phyloP scores from a whole-genome alignment of 1,140 invertebrate species.

The Cecropterus lyciades region DNA sequence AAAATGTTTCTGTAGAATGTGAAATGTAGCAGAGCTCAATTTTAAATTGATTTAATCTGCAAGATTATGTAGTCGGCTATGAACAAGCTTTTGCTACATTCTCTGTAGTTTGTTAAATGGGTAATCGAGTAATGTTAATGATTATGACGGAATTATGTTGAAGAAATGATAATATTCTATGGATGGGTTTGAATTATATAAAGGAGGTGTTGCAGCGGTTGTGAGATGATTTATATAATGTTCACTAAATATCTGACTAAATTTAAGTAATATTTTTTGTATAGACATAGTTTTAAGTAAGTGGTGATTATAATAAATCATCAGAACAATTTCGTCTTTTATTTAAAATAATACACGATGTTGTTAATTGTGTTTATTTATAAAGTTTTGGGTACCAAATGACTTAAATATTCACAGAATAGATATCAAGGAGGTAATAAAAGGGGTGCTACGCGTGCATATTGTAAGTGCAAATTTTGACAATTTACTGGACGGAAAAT shows the following conservation, averaged over 20 bases:
- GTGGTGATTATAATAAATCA: conserved; percentile 77
- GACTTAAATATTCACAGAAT: no score
- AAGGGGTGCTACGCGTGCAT: no score
- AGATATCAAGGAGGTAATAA: no score
- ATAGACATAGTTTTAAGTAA: conserved; percentile 77
- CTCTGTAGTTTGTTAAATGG: conserved; percentile 18
- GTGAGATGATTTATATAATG: conserved; percentile 82
- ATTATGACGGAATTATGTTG: conserved; percentile 51
- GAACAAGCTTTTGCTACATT: conserved; percentile 16
- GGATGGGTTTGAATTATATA: conserved; percentile 69
- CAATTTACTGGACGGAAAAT: no score
- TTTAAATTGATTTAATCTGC: conserved; percentile 21
- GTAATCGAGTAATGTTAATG: conserved; percentile 37
- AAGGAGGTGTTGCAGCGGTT: conserved; percentile 78
- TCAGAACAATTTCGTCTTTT: conserved; percentile 55
- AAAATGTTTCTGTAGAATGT: conserved; percentile 20
- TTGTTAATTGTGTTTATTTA: background rate
- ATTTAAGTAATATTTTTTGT: conserved; percentile 81
- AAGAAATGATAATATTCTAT: conserved; percentile 67
- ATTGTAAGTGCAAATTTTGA: no score
- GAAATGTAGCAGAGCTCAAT: conserved; percentile 24
- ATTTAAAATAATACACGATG: conserved; percentile 36
- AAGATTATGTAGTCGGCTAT: conserved; percentile 8
- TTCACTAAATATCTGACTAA: conserved; percentile 82
- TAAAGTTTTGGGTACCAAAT: no score